Evolutionary conservation across 2,888 invertebrate genomes (phyloP).

Genomic region (Lithophane socia): DNA sequence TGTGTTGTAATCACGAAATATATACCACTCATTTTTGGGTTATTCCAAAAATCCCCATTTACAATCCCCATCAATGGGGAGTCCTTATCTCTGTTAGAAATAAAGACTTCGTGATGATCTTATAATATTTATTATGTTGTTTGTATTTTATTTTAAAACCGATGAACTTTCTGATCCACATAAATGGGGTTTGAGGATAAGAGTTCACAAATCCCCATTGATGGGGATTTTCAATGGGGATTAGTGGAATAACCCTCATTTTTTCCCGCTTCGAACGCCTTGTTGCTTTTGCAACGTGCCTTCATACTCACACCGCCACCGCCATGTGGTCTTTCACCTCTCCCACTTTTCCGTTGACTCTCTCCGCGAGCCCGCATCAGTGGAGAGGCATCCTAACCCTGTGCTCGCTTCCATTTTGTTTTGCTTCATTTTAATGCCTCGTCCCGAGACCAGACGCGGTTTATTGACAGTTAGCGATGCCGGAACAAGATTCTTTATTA

Average conservation of each 20-base stretch:
- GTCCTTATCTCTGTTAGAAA: no score
- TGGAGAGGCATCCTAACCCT: slow-evolving; percentile 28
- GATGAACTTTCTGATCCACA: no score
- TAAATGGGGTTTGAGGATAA: no score
- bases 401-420: slow-evolving; percentile 56
- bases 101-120: no score
- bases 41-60: no score
- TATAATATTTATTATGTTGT: no score
- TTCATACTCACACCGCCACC: not conserved
- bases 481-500: slow-evolving; percentile 69
- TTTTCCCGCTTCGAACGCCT: not conserved
- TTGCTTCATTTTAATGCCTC: slow-evolving; percentile 57
- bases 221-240: no score
- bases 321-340: not conserved
- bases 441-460: slow-evolving; percentile 54
- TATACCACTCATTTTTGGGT: not conserved
- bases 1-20: not conserved
- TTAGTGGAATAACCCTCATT: not conserved
- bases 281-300: not conserved
- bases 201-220: no score
- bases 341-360: not conserved
- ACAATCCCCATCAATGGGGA: no score
- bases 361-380: not conserved
- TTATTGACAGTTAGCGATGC: slow-evolving; percentile 66
- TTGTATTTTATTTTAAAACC: no score